Conservation (phyloP, 2,888 invertebrate genomes). For the Platycheirus albimanus region DNA sequence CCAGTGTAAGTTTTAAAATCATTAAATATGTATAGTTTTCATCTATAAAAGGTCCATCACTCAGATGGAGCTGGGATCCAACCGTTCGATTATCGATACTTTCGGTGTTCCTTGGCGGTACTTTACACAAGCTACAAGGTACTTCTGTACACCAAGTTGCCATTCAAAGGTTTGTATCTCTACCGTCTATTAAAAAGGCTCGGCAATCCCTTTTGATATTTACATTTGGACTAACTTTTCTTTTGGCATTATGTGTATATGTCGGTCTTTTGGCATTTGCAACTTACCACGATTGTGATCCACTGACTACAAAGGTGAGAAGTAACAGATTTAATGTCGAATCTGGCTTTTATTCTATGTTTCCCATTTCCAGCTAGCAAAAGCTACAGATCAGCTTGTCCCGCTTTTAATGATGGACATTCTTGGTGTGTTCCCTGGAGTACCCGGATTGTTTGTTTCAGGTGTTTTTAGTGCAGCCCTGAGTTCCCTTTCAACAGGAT, state of each 20-base stretch:
- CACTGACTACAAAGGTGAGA: slow-evolving; percentile 86
- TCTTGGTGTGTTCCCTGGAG: slow-evolving; percentile 88
- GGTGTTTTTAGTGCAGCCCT: slow-evolving; percentile 95
- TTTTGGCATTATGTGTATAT: slow-evolving; percentile 85
- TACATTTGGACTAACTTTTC: slow-evolving; percentile 83
- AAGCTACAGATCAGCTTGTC: slow-evolving; percentile 90
- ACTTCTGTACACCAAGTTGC: slow-evolving; percentile 93
- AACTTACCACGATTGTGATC: slow-evolving; percentile 86
- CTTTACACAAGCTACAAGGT: slow-evolving; percentile 90
- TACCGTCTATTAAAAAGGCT: slow-evolving; percentile 87
- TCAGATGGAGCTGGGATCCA: no score
- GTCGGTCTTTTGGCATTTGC: slow-evolving; percentile 86
- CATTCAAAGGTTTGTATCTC: slow-evolving; percentile 92
- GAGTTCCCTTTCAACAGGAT: slow-evolving; percentile 90
- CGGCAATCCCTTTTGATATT: slow-evolving; percentile 85
- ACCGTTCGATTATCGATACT: slow-evolving; percentile 92
- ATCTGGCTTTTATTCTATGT: no score
- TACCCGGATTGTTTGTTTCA: slow-evolving; percentile 94
- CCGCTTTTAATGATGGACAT: slow-evolving; percentile 94
- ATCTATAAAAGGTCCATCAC: no score
- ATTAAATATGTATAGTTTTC: no score
- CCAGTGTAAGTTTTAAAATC: slow-evolving; percentile 90
- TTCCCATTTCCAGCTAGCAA: slow-evolving; percentile 85
- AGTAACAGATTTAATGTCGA: no score
- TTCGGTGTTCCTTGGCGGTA: slow-evolving; percentile 90